Evolutionary conservation across 2,797 vertebrate species (phyloP).

Genomic region (Dryobates pubescens): DNA sequence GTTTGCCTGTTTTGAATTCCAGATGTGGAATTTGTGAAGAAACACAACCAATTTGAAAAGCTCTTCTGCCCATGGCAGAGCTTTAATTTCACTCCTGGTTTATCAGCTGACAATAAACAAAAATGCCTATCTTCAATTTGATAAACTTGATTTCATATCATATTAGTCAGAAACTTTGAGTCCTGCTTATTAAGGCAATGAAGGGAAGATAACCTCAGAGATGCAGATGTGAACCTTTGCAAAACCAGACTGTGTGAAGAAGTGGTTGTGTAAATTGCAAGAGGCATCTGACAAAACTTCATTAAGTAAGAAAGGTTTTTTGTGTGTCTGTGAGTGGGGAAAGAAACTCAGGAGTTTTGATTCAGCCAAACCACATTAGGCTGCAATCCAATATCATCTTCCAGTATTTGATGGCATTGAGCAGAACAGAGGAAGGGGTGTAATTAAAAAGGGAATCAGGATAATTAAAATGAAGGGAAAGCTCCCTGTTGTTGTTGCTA

Average conservation of each 20-base stretch:
- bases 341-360: slow-evolving; percentile 6
- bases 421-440: neutral
- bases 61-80: neutral
- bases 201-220: neutral
- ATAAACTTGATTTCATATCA: neutral
- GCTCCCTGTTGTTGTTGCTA: neutral
- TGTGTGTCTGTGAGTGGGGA: neutral
- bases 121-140: neutral
- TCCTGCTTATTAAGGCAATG: neutral
- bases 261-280: neutral
- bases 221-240: neutral
- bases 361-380: neutral
- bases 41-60: neutral
- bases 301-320: neutral
- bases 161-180: neutral
- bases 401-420: neutral
- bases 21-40: neutral
- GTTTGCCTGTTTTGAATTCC: neutral
- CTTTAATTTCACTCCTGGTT: neutral
- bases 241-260: neutral
- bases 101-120: neutral
- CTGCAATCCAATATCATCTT: neutral
- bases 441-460: slow-evolving; percentile 35
- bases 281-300: neutral
- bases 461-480: slow-evolving; percentile 26